Conservation (phyloP, 2,797 vertebrate genomes). For the Alauda arvensis region DNA sequence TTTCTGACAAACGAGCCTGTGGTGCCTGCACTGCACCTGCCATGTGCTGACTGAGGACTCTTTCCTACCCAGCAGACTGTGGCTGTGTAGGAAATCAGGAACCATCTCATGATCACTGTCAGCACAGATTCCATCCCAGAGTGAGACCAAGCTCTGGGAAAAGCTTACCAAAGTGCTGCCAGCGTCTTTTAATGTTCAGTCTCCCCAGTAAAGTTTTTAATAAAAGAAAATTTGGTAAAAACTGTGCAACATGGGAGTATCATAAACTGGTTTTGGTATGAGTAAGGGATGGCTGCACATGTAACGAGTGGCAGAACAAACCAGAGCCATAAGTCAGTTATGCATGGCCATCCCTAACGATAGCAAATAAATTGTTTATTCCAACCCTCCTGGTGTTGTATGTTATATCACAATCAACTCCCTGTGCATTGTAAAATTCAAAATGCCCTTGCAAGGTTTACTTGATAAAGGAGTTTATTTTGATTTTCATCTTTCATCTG, state of each 20-base stretch:
- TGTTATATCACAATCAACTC: slow-evolving; percentile 53
- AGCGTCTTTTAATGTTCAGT: not conserved
- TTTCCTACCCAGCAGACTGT: not conserved
- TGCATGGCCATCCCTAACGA: slow-evolving; percentile 34
- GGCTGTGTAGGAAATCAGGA: not conserved
- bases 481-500: slow-evolving; percentile 57
- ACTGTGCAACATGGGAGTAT: not conserved
- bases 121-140: not conserved
- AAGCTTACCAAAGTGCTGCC: slow-evolving; percentile 1
- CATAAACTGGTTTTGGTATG: slow-evolving; percentile 15
- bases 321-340: slow-evolving; percentile 33
- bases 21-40: not conserved
- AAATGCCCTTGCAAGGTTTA: slow-evolving; percentile 51
- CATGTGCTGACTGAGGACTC: not conserved
- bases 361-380: slow-evolving; percentile 56
- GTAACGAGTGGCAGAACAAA: slow-evolving; percentile 40
- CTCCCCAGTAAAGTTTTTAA: slow-evolving; percentile 13
- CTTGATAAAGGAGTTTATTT: slow-evolving; percentile 60
- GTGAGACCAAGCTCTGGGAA: not conserved
- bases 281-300: slow-evolving; percentile 5
- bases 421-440: slow-evolving; percentile 29
- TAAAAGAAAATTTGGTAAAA: not conserved
- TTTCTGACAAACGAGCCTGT: not conserved
- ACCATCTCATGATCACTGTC: not conserved
- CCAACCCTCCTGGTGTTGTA: slow-evolving; percentile 20